Base-by-base conservation (phyloP, 2,888 invertebrate genomes). In the Drosophila birchii region DNA sequence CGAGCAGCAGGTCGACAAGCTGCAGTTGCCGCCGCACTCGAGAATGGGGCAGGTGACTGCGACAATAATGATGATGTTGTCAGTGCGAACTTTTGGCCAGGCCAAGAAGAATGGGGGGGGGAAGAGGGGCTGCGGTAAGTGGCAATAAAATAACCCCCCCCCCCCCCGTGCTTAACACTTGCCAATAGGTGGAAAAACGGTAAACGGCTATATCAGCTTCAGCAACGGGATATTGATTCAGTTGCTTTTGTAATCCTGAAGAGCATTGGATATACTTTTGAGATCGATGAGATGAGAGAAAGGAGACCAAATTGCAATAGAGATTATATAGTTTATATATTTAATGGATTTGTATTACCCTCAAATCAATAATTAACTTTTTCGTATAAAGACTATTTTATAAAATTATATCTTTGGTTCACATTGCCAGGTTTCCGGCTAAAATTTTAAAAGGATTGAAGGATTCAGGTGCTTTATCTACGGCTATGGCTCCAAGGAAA, bases 11-110 rank as follows among this genome's bases (percentile, higher is more conserved):
- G 34, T 49, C 71, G 75, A 79, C 63, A 69, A 72, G 78, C 70
- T 67, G 80, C 85, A 80, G 78, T 69, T 60, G 54, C 54, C 23
- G 45, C 43, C 36, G 47, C 47, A 49, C 36, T 49, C 29, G 45
- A 80, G 56, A 75, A 49, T 79, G 83, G 71, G 55, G 80, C 83
- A 82, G 78, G 67, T 82, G 75, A 81, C 78, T 74, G 79, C 69
- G 79, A 81, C 81, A 86, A 83, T 83, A 72, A 86, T 86, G 80
- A 82, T 78, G 81, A 76, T 81, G 86, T 76, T 76, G 70, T 69
- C 72, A 72, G 56, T 56, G 54, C 32, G 53, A 62, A 61, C 63
- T 76, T 72, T 63, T 60, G 32, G 69, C 57, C 68, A 56, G 32
- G 26, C 61, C 58, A 34, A 60, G 29, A 4, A 26, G 26, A 26